Evolutionary conservation across 2,888 invertebrate species (phyloP), one percentile per base, ranked within the genome.

Genomic region (Stenoptilia bipunctidactyla): DNA sequence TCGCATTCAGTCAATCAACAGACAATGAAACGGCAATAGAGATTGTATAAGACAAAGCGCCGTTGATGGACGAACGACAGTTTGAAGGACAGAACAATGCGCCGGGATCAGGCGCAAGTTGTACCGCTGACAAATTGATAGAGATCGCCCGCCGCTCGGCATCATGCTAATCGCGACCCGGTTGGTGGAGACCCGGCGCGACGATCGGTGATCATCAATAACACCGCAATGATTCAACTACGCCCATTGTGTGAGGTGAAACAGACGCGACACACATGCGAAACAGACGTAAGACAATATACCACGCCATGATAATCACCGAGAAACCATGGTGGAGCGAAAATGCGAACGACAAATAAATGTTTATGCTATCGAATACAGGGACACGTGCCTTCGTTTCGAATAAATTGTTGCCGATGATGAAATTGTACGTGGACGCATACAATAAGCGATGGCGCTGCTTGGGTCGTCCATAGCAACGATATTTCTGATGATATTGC

Each of bases 191-290:
- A 72, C 71, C 71, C 67, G 68, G 61, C 66, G 64, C 60, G 65
- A 59, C 58, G 54, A 48, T 54, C 54, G 20, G 20, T 8, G 55
- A 53, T 61, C 64, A 72, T 75, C 77, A 71, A 76, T 70, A 61
- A 63, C 55, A 53, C 66, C 72, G 66, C 67, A 74, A 79, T 77
- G 80, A 74, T 70, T 62, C 59, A 61, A 61, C 65, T 61, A 65
- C 67, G 61, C 53, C 76, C 62, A 80, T 80, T 77, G 79, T 80
- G 69, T 74, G 73, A 66, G 73, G 62, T 54, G 55, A 55, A 49
- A 47, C 56, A 50, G 57, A 77, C 76, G 75, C 65, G 72, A 58
- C 63, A 66, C 66, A 70, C 77, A 82, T 80, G 73, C 67, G 67
- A 72, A 82, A 66, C 8, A 60, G 61, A 59, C 59, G 66, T 69